Base-by-base conservation (phyloP, 2,797 vertebrate species). In the Centroberyx gerrardi region DNA sequence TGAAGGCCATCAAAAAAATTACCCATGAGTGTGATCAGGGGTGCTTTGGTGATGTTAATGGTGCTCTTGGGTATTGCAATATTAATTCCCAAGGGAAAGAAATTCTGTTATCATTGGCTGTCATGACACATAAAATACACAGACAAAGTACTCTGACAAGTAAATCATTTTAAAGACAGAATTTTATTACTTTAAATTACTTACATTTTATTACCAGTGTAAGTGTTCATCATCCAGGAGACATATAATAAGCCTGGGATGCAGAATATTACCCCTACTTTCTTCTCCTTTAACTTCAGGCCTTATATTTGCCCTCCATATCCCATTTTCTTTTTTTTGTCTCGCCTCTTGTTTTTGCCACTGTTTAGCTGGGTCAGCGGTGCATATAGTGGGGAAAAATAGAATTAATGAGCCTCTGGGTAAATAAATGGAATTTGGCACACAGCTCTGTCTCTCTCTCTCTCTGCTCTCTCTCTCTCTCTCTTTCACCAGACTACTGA, bases 371-470 rank as follows among this genome's bases (percentile, higher is more conserved):
- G 62, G 72, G 31, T 78, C 61, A 71, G 38, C 78, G 69, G 54
- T 81, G 76, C 78, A 83, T 73, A 72, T 38, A 78, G 38, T 59
- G 60, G 62, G 36, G 40, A 56, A 81, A 87, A 85, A 86, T 64
- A 84, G 72, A 80, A 84, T 78, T 76, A 88, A 86, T 79, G 71
- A 91, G 59, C 76, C 64, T 66, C 40, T 64, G 56, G 74, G 67
- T 83, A 88, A 87, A 87, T 80, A 79, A 85, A 88, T 84, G 49
- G 72, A 64, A 85, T 84, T 72, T 78, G 81, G 79, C 70, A 60
- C 22, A 54, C 15, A 5, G 27, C 42, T 62, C 61, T 48, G 42
- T 29, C 40, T 62, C 61, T 62, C 61, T 49, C 61, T 62, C 42
- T 62, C 74, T 83, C 58, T 60, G 14, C 48, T 74, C 54, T 64